A percentile compares a stretch with the other conserved stretches of the same genome.
Evolutionary conservation across 1,140 invertebrate species (phyloP).

Genomic region (Papilio polytes): DNA sequence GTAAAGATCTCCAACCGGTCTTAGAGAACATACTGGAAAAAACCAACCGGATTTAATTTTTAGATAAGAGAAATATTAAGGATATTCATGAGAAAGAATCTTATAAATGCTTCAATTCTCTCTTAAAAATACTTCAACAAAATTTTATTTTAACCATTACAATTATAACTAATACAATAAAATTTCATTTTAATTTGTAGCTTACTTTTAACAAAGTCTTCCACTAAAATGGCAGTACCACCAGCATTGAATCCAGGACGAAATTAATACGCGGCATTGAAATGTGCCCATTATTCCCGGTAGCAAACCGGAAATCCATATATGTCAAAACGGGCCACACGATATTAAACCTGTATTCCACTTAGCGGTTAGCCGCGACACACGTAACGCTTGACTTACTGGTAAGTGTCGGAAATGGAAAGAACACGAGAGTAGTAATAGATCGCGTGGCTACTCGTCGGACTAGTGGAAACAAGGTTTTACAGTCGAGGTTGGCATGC

Average conservation of each 20-base stretch:
- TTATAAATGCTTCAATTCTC: too few relatives aligned
- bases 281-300: constrained; percentile 54
- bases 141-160: too few relatives aligned
- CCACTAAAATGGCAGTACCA: not conserved
- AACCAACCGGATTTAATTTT: constrained; percentile 25
- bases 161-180: too few relatives aligned
- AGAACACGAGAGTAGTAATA: not conserved
- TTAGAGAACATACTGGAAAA: constrained; percentile 5
- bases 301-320: constrained; percentile 66
- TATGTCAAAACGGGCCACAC: constrained; percentile 61
- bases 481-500: constrained; percentile 40
- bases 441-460: not conserved
- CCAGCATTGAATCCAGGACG: constrained; percentile 6
- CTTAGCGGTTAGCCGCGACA: not conserved
- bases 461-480: not conserved
- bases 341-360: constrained; percentile 39
- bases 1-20: not conserved
- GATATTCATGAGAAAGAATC: not conserved
- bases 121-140: too few relatives aligned
- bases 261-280: constrained; percentile 45
- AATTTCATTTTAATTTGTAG: not conserved
- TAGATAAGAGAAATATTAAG: not conserved
- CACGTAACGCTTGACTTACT: not conserved
- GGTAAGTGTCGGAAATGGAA: not conserved
- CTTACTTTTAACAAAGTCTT: not conserved